These are phyloP conservation scores for Rhagonycha lutea DNA, from an alignment of 2,888 invertebrate species.

Conservation along the genomic window DNA sequence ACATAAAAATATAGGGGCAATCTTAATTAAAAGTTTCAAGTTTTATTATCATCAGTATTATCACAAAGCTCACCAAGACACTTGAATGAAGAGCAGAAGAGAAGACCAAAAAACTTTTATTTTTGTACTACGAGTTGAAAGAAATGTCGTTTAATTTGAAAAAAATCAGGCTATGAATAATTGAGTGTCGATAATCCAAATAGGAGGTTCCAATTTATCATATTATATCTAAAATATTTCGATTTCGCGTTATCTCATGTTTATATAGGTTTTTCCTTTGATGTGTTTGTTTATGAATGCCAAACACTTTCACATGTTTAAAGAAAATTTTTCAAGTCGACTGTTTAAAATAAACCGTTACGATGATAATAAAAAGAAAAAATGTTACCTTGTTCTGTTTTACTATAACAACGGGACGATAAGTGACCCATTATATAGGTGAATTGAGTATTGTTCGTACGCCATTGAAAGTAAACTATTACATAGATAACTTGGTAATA, in stretches of 20 bases:
- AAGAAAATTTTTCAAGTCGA: neutral
- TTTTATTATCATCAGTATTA: neutral
- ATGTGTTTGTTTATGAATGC: neutral
- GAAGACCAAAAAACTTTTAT: no score
- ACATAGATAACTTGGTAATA: constrained; percentile 12
- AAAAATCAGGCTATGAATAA: no score
- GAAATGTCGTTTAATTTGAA: no score
- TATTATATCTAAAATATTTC: neutral
- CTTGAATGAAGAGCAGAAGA: no score
- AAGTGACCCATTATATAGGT: constrained; percentile 14
- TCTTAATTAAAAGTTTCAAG: neutral
- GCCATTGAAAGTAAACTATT: constrained; percentile 20
- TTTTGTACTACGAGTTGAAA: no score
- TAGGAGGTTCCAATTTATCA: neutral
- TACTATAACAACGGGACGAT: constrained; percentile 3
- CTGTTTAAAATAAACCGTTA: neutral
- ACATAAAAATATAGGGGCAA: neutral
- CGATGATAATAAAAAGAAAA: neutral
- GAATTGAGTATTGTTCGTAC: constrained; percentile 12
- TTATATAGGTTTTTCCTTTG: neutral
- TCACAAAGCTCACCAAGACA: neutral
- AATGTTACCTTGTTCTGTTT: constrained; percentile 22
- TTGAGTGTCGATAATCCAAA: no score
- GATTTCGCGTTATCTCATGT: neutral
- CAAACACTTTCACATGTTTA: neutral